Conservation (phyloP, 2,113 vertebrate genomes). For the Pogonocichla stellata region DNA sequence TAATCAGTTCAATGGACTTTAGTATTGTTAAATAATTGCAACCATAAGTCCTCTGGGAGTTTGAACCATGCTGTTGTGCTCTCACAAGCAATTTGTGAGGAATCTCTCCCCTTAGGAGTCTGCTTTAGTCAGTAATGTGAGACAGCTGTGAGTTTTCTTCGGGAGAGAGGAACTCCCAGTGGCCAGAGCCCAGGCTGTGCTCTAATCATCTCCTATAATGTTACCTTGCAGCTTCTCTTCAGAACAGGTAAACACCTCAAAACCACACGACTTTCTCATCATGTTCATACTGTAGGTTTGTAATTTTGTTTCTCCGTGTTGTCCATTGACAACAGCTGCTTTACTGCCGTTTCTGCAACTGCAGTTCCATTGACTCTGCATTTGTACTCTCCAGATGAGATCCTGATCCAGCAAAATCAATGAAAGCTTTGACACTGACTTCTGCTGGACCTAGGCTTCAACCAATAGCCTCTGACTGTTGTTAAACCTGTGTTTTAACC, state of each 20-base stretch:
- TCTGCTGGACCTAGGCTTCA: neutral
- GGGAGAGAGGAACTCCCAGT: neutral
- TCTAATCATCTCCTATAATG: neutral
- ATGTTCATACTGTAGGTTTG: neutral
- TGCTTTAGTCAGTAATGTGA: neutral
- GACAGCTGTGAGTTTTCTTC: conserved; percentile 2
- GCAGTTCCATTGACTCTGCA: neutral
- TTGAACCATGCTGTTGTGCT: neutral
- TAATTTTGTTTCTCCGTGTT: neutral
- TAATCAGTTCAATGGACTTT: conserved; percentile 7
- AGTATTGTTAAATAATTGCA: conserved; percentile 38
- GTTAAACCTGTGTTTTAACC: neutral
- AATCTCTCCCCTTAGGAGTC: neutral
- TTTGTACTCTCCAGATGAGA: neutral
- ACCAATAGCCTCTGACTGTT: neutral
- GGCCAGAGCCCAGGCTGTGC: neutral
- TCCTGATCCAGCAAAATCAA: neutral
- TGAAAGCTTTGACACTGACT: neutral
- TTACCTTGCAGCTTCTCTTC: neutral
- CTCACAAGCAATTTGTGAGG: conserved; percentile 10
- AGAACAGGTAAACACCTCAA: neutral
- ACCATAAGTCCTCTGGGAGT: conserved; percentile 12
- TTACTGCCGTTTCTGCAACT: neutral
- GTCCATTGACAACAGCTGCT: neutral
- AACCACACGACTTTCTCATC: neutral